Conservation (phyloP, 2,797 vertebrate species). For the Pangasius larnaudii region DNA sequence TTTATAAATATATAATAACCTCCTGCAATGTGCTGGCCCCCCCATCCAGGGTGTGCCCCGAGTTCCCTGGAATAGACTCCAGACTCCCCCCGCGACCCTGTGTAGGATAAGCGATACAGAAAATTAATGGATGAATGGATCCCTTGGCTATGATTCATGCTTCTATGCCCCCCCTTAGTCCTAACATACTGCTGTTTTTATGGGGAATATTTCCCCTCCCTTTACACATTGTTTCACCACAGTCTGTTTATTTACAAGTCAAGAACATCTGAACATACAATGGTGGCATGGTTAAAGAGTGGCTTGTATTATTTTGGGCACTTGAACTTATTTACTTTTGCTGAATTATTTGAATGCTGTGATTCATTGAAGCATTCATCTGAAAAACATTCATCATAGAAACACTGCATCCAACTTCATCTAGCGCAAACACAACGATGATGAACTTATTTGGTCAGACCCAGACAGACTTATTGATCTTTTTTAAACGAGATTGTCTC, state of each 20-base stretch:
- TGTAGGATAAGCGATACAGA: too few species aligned
- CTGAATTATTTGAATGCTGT: not conserved
- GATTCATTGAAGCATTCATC: not conserved
- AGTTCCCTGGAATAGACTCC: too few species aligned
- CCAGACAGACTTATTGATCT: slow-evolving; percentile 27
- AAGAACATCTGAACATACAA: not conserved
- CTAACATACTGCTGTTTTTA: not conserved
- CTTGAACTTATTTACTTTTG: not conserved
- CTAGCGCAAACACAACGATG: not conserved
- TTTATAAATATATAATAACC: not conserved
- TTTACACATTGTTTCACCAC: not conserved
- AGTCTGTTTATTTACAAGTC: not conserved
- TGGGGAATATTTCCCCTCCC: not conserved
- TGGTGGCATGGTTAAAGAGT: not conserved
- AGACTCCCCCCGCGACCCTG: too few species aligned
- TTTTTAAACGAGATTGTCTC: slow-evolving; percentile 4
- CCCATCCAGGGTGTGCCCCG: too few species aligned
- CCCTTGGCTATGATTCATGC: not conserved
- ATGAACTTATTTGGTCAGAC: slow-evolving; percentile 17
- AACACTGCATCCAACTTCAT: not conserved
- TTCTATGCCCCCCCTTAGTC: not conserved
- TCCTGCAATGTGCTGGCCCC: too few species aligned
- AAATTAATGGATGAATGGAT: not conserved
- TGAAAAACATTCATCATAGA: not conserved
- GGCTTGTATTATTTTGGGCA: not conserved